A percentile compares a stretch with the other conserved stretches of the same genome.
phyloP scores from a whole-genome alignment of 2,888 invertebrate species.

The Scrobipalpa costella region DNA sequence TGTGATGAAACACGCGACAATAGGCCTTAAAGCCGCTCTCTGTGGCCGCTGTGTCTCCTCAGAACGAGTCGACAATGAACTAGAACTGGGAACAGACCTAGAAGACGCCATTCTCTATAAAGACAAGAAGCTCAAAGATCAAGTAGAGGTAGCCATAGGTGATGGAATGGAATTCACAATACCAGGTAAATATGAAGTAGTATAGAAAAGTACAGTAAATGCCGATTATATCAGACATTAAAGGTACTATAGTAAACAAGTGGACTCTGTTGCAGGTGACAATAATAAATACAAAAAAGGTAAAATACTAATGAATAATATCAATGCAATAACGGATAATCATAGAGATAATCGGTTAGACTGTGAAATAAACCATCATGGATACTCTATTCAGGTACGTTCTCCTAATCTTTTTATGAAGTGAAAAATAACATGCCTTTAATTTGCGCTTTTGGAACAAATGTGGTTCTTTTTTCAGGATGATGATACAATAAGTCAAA shows the following conservation, averaged over 20 bases:
- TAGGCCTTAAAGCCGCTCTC: conserved; percentile 81
- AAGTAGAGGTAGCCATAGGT: conserved; percentile 94
- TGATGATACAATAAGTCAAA: conserved; percentile 92
- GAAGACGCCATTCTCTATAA: conserved; percentile 92
- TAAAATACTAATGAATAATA: conserved; percentile 90
- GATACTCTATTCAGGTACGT: conserved; percentile 82
- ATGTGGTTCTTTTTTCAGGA: conserved; percentile 65
- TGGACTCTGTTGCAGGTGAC: conserved; percentile 81
- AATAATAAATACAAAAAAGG: conserved; percentile 92
- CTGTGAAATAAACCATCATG: conserved; percentile 87
- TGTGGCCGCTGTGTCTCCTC: conserved; percentile 85
- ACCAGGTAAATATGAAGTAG: conserved; percentile 82
- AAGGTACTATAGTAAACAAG: conserved; percentile 15
- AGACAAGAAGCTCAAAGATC: conserved; percentile 93
- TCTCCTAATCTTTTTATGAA: neutral
- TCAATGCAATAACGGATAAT: conserved; percentile 88
- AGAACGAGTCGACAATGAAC: conserved; percentile 84
- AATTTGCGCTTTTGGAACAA: conserved; percentile 17
- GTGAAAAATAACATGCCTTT: neutral
- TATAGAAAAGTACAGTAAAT: neutral
- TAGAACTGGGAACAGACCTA: conserved; percentile 84
- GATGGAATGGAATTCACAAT: conserved; percentile 97
- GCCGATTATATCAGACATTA: neutral
- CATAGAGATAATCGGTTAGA: conserved; percentile 89
- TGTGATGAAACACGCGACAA: conserved; percentile 59